These are phyloP conservation scores for Ispidina lecontei DNA, from an alignment of 2,797 vertebrate species.

Conservation along the genomic window DNA sequence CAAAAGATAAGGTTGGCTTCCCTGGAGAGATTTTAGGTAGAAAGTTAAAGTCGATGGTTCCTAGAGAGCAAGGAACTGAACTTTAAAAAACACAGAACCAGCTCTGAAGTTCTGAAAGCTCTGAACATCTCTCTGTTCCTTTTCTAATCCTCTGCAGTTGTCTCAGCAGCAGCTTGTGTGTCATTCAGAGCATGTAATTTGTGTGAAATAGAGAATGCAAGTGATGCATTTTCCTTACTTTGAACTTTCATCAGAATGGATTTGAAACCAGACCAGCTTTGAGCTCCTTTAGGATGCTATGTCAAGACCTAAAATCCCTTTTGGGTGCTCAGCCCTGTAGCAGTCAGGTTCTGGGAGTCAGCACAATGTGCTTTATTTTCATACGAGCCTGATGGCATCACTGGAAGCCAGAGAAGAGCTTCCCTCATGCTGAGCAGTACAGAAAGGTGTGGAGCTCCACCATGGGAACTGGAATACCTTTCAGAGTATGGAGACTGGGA, in stretches of 20 bases:
- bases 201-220: neutral
- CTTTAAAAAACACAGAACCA: neutral
- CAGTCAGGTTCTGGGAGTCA: neutral
- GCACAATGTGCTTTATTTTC: neutral
- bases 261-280: neutral
- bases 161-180: neutral
- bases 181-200: neutral
- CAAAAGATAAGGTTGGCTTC: neutral
- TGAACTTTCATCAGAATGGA: neutral
- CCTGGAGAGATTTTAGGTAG: neutral
- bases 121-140: neutral
- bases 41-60: neutral
- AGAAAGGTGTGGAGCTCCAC: neutral
- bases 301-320: neutral
- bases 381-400: neutral
- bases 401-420: neutral
- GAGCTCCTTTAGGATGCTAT: neutral
- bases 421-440: neutral
- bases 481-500: neutral
- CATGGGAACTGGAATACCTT: neutral
- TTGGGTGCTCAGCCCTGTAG: neutral
- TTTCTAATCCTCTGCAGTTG: neutral
- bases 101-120: neutral
- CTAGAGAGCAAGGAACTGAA: neutral
- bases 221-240: neutral